These are phyloP conservation scores for Vireo altiloquus DNA, from an alignment of 2,113 vertebrate genomes.

Conservation along the genomic window DNA sequence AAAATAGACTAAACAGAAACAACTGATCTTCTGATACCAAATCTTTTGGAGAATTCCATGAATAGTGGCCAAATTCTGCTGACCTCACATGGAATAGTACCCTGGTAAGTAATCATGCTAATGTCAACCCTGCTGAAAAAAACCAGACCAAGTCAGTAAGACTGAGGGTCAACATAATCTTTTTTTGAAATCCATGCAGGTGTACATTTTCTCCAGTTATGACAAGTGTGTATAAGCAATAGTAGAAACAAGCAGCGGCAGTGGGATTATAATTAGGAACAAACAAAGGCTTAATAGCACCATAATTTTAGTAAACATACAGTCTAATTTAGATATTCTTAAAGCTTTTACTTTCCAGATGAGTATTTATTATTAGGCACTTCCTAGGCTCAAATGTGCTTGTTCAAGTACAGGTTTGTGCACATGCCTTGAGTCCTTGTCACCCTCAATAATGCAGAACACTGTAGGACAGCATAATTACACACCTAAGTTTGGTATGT, in stretches of 20 bases:
- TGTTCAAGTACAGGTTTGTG: neutral
- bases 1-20: neutral
- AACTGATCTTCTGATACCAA: neutral
- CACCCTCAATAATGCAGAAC: neutral
- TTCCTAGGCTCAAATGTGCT: neutral
- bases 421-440: neutral
- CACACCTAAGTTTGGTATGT: fast-evolving
- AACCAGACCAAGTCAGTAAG: neutral
- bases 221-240: neutral
- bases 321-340: neutral
- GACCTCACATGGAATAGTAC: neutral
- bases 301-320: neutral
- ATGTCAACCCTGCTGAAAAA: neutral
- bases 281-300: neutral
- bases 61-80: neutral
- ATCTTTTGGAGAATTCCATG: neutral
- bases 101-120: neutral
- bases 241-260: neutral
- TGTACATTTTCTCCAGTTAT: neutral
- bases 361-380: neutral
- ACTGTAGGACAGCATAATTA: neutral
- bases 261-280: neutral
- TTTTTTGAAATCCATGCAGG: neutral
- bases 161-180: neutral
- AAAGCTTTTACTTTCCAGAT: neutral